Evolutionary conservation across 2,888 invertebrate genomes (phyloP).

Genomic region (Idaea aversata): DNA sequence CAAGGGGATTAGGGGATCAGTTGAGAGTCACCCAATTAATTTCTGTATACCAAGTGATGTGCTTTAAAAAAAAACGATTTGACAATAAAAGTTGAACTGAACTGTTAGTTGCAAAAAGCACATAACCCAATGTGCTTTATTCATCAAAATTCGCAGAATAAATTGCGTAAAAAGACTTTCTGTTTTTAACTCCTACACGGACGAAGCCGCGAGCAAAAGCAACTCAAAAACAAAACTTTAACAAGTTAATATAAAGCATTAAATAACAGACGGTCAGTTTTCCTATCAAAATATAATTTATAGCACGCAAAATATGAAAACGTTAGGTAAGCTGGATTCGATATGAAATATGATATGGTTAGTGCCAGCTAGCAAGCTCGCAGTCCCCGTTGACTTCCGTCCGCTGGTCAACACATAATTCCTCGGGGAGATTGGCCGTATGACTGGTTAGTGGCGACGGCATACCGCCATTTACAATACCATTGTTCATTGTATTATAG

Average conservation of each 20-base stretch:
- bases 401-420: constrained; percentile 10
- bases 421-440: constrained; percentile 10
- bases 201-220: no score
- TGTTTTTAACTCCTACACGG: no score
- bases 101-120: no score
- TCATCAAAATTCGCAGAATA: no score
- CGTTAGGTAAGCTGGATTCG: not conserved
- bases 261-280: not conserved
- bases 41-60: no score
- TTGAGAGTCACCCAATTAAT: no score
- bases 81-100: no score
- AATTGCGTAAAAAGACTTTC: no score
- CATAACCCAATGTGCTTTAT: no score
- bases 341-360: not conserved
- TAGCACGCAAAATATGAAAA: not conserved
- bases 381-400: constrained; percentile 12
- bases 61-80: no score
- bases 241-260: not conserved
- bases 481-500: not conserved
- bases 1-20: no score
- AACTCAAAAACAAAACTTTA: no score
- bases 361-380: constrained; percentile 1
- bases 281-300: not conserved
- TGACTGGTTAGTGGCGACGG: not conserved
- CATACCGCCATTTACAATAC: constrained; percentile 4